Base-by-base conservation (phyloP, 2,888 invertebrate species). In the Lordiphosa andalusiaca region DNA sequence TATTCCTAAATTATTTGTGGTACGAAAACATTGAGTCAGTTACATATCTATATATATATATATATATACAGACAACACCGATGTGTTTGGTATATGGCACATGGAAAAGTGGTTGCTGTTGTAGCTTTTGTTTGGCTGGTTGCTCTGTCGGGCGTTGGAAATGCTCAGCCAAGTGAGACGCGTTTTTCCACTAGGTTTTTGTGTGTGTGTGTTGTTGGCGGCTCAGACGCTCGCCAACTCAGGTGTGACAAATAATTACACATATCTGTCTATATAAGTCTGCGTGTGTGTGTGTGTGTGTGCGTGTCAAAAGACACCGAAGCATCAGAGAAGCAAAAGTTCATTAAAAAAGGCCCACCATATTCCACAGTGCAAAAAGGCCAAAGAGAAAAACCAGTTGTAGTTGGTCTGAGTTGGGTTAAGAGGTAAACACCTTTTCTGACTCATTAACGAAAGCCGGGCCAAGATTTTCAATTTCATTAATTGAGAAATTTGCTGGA, bases 201-300 rank as follows among this genome's bases (percentile, higher is more conserved):
- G 54, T 19, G 47, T 55, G 39, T 40, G 16, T 16, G n/a, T n/a
- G n/a, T n/a, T 60, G 62, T 42, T 75, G 75, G 55, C 53, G 60
- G 59, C 65, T 61, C 69, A 67, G 56, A 60, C 56, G 65, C 49
- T 64, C 77, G 75, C 77, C 73, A 86, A 87, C 88, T 88, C 86
- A 88, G 85, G 88, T 88, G 88, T 88, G 88, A 88, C 88, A 86
- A 85, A 85, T 86, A 86, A 85, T 85, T 85, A 86, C 73, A 73
- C 82, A 76, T 84, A 84, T 58, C 81, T 81, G 63, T 65, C 74
- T 49, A 57, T 81, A 57, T 53, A 63, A 19, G 19, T 39, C 6
- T 36, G 7, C 10, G 16, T 53, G 21, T 25, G 25, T 53, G 13
- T 58, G 10, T 55, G 55, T 42, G 6, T 42, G 42, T 42, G 44